Conservation (phyloP, 2,113 vertebrate genomes). For the Deroptyus accipitrinus region DNA sequence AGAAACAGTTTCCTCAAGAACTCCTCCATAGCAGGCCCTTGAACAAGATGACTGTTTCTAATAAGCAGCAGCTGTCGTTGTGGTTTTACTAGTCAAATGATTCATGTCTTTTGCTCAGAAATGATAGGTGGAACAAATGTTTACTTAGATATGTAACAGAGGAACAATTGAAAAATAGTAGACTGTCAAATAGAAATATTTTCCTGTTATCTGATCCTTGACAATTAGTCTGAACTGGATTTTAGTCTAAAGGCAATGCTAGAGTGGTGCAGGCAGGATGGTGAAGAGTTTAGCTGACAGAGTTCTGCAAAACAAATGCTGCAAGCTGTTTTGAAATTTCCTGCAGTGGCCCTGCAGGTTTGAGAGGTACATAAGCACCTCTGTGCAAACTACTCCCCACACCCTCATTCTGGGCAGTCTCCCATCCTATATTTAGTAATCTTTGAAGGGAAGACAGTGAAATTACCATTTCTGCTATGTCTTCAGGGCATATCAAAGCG, state of each 20-base stretch:
- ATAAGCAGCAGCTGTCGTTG: conserved; percentile 84
- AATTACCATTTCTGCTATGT: background rate
- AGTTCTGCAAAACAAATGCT: background rate
- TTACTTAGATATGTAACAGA: conserved; percentile 83
- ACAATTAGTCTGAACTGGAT: conserved; percentile 66
- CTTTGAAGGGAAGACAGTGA: background rate
- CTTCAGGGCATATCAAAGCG: background rate
- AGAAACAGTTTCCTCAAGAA: conserved; percentile 70
- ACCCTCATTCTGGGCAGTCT: background rate
- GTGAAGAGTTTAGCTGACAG: background rate
- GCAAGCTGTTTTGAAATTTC: background rate
- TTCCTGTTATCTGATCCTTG: conserved; percentile 73
- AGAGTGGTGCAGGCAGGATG: background rate
- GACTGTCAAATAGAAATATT: conserved; percentile 74
- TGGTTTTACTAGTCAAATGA: conserved; percentile 80
- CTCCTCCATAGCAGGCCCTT: conserved; percentile 67
- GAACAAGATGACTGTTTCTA: conserved; percentile 79
- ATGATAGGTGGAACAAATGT: conserved; percentile 89
- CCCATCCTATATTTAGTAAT: background rate
- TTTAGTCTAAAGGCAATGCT: background rate
- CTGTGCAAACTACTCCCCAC: background rate
- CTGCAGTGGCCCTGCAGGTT: background rate
- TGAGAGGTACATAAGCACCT: background rate
- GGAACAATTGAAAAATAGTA: conserved; percentile 76
- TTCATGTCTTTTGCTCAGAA: conserved; percentile 86